Conservation (phyloP, 92 coral and sea anemone species). For the Phenganax marumi region DNA sequence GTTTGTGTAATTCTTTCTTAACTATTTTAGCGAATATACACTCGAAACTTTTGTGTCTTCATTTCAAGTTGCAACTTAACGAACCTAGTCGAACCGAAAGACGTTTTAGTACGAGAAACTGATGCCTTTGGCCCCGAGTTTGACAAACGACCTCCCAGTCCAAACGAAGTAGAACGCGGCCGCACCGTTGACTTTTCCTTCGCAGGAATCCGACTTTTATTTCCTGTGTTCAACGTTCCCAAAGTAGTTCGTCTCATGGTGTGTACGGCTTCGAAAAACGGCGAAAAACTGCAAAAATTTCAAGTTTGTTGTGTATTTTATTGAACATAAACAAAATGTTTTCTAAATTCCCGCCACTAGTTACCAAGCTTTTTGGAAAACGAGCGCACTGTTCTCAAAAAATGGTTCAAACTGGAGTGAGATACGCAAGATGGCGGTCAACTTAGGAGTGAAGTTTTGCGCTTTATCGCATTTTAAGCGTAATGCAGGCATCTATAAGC, state of each 20-base stretch:
- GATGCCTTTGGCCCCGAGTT: neutral
- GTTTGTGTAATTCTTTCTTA: neutral
- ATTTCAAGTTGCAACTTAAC: conserved; percentile 52
- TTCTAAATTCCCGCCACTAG: conserved; percentile 10
- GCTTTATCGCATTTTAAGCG: neutral
- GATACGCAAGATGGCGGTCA: conserved; percentile 10
- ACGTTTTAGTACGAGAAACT: conserved; percentile 22
- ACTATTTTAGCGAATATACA: neutral
- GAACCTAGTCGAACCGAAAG: conserved; percentile 51
- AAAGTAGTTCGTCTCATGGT: conserved; percentile 50
- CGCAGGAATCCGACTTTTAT: conserved; percentile 53
- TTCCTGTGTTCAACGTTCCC: conserved; percentile 68
- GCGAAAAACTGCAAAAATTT: no score
- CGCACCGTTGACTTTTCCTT: conserved; percentile 69
- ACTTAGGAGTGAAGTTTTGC: conserved; percentile 2
- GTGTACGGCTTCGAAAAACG: no score
- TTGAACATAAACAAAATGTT: neutral
- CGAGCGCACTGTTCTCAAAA: neutral
- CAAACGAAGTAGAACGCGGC: conserved; percentile 59
- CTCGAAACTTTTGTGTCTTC: neutral
- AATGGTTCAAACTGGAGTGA: neutral
- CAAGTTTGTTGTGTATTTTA: no score
- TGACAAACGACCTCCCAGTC: conserved; percentile 48
- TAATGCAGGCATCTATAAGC: neutral
- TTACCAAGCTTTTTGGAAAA: neutral